phyloP scores from a whole-genome alignment of 2,113 vertebrate species.

The Mustela nigripes region DNA sequence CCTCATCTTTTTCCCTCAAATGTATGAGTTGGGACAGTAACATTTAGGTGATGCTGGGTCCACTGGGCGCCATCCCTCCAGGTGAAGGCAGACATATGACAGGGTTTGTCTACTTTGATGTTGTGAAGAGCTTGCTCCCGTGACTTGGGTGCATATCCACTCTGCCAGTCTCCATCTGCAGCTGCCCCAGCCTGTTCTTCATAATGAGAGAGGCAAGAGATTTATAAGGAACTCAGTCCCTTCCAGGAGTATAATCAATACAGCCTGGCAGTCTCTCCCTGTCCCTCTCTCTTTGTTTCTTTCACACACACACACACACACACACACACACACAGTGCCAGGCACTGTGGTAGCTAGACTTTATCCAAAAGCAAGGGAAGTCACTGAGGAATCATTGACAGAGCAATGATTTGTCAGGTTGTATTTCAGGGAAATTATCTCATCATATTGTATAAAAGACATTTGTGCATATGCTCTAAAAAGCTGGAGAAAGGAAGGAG shows the following conservation, averaged over 20 bases:
- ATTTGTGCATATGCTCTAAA: neutral
- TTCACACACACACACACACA: neutral
- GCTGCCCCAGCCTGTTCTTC: neutral
- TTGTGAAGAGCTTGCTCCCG: neutral
- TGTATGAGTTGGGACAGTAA: neutral
- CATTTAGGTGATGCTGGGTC: neutral
- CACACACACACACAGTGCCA: neutral
- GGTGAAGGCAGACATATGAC: neutral
- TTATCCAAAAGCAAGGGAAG: neutral
- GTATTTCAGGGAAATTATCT: slow-evolving; percentile 55
- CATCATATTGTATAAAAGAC: slow-evolving; percentile 21
- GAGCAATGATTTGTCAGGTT: neutral
- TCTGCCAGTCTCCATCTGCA: neutral
- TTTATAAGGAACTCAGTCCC: neutral
- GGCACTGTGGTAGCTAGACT: neutral
- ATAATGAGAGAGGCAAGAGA: neutral
- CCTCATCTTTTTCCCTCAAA: neutral
- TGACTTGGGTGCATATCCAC: too few species aligned
- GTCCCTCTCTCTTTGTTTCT: neutral
- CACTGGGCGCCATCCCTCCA: neutral
- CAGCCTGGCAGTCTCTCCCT: neutral
- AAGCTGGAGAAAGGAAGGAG: neutral
- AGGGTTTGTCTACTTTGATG: neutral
- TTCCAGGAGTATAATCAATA: neutral
- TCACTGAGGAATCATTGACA: slow-evolving; percentile 17